phyloP scores from a whole-genome alignment of 1,140 invertebrate genomes.

The Semibalanus balanoides region DNA sequence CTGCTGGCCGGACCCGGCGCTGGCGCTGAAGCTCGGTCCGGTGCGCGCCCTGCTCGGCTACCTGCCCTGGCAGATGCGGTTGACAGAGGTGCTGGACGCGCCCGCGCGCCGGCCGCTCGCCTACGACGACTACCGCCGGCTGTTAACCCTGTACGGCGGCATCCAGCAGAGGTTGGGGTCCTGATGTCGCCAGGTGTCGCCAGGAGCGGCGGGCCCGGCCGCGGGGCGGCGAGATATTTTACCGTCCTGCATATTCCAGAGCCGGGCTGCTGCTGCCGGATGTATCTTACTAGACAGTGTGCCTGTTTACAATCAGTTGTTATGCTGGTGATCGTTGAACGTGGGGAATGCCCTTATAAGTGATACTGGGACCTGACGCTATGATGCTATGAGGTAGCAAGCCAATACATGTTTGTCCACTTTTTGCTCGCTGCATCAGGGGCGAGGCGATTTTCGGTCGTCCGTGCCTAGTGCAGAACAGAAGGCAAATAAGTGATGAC shows the following conservation, averaged over 20 bases:
- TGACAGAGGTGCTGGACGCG: background rate
- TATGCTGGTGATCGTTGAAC: no score
- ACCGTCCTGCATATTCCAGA: no score
- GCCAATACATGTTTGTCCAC: background rate
- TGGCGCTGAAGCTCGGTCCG: background rate
- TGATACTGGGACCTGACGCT: background rate
- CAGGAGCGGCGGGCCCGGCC: no score
- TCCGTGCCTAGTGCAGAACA: background rate
- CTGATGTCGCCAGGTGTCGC: no score
- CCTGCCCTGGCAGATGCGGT: constrained; percentile 1
- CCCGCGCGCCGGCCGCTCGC: background rate
- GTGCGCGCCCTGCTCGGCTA: background rate
- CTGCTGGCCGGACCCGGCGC: background rate
- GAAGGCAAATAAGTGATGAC: background rate
- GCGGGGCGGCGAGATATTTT: no score
- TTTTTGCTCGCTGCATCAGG: no score
- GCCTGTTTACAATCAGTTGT: no score
- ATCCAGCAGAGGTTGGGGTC: background rate
- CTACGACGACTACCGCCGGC: background rate
- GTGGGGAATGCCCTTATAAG: background rate
- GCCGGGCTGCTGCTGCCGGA: no score
- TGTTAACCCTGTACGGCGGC: background rate
- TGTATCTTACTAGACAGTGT: no score
- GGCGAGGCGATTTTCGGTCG: no score
- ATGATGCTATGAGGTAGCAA: background rate